These are phyloP conservation scores for Epiblema foenella DNA, from an alignment of 2,888 invertebrate genomes.

Conservation along the genomic window DNA sequence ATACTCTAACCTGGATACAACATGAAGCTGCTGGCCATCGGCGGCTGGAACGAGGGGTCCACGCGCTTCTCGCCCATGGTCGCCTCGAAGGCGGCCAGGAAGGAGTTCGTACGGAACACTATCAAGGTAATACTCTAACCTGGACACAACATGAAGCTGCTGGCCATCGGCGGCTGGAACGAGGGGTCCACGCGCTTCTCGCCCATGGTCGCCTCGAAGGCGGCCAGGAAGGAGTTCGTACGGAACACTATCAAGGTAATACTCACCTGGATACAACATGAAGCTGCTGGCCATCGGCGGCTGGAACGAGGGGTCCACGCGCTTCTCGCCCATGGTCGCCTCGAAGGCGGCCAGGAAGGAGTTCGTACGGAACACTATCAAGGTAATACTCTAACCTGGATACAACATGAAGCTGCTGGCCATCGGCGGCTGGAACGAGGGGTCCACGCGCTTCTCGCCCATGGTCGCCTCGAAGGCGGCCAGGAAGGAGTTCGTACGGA, in stretches of 20 bases:
- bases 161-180: constrained; percentile 97
- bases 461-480: constrained; percentile 92
- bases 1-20: background rate
- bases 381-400: constrained; percentile 78
- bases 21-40: constrained; percentile 63
- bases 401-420: constrained; percentile 63
- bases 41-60: constrained; percentile 97
- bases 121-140: constrained; percentile 86
- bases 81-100: constrained; percentile 89
- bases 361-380: constrained; percentile 92
- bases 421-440: constrained; percentile 94
- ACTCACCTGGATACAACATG: no score
- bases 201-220: constrained; percentile 92
- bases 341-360: constrained; percentile 90
- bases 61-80: constrained; percentile 95
- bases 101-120: constrained; percentile 92
- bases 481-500: constrained; percentile 92
- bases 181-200: constrained; percentile 95
- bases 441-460: constrained; percentile 93
- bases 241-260: constrained; percentile 92
- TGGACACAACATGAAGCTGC: no score
- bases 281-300: constrained; percentile 95
- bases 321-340: constrained; percentile 95
- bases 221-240: constrained; percentile 92
- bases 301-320: constrained; percentile 96